Evolutionary conservation across 2,797 vertebrate genomes (phyloP).

Genomic region (Sebastes matsubarae): DNA sequence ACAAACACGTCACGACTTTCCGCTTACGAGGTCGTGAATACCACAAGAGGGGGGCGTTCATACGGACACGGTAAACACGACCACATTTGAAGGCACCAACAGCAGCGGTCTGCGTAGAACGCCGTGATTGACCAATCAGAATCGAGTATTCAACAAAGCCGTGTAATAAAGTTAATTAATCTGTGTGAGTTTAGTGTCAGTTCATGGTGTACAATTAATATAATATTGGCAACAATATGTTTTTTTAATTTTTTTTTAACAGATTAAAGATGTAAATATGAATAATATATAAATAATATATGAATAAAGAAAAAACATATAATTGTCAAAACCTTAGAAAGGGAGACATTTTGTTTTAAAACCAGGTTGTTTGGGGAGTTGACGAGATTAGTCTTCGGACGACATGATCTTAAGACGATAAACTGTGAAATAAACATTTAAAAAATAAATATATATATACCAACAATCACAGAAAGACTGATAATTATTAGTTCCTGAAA

Average conservation of each 20-base stretch:
- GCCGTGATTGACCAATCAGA: too few relatives aligned
- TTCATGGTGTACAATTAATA: background rate
- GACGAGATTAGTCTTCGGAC: conserved; percentile 21
- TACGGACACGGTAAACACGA: too few relatives aligned
- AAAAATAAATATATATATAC: background rate
- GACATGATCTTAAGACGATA: background rate
- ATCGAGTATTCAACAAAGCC: too few relatives aligned
- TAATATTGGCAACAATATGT: background rate
- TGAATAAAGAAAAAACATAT: background rate
- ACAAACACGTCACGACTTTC: too few relatives aligned
- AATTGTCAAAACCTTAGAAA: background rate
- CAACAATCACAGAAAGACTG: background rate
- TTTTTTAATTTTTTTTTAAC: background rate
- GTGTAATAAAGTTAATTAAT: background rate
- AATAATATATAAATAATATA: background rate
- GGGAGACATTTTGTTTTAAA: background rate
- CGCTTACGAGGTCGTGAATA: too few relatives aligned
- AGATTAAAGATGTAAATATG: conserved; percentile 18
- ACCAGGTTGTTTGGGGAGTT: background rate
- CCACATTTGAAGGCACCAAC: too few relatives aligned
- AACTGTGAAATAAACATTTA: conserved; percentile 12
- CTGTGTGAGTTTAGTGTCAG: background rate
- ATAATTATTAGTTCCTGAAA: conserved; percentile 38
- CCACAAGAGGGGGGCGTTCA: too few relatives aligned
- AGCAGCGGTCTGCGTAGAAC: too few relatives aligned